phyloP scores from a whole-genome alignment of 2,888 invertebrate genomes.

The Patella ulyssiponensis region DNA sequence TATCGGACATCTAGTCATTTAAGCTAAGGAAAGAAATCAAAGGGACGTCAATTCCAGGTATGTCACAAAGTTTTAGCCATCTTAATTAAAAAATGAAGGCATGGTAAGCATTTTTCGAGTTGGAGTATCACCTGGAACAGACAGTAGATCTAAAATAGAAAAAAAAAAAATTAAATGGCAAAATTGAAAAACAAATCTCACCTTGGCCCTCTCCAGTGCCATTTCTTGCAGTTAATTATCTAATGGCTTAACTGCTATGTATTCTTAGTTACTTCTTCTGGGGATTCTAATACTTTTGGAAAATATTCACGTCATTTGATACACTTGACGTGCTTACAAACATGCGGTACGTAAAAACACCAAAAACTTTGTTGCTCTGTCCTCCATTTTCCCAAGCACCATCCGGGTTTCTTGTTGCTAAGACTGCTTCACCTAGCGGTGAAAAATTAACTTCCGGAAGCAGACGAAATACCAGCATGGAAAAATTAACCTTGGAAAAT shows the following conservation, averaged over 20 bases:
- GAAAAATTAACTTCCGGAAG: constrained; percentile 32
- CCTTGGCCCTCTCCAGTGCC: constrained; percentile 62
- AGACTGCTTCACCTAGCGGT: constrained; percentile 36
- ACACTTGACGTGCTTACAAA: too few species aligned
- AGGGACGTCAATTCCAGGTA: too few species aligned
- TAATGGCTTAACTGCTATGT: not conserved
- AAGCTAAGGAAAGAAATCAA: too few species aligned
- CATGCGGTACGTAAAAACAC: not conserved
- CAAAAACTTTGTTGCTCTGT: constrained; percentile 32
- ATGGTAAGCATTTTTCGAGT: too few species aligned
- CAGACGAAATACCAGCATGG: constrained; percentile 19
- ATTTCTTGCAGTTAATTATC: constrained; percentile 31
- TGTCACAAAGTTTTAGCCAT: too few species aligned
- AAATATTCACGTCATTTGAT: too few species aligned
- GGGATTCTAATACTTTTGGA: too few species aligned
- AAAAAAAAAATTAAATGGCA: not conserved
- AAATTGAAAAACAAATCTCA: constrained; percentile 36
- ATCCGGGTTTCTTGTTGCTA: constrained; percentile 63
- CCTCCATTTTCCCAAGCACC: constrained; percentile 59
- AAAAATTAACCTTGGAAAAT: too few species aligned
- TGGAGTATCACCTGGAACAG: too few species aligned
- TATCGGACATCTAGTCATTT: too few species aligned
- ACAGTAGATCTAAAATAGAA: too few species aligned
- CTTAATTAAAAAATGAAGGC: too few species aligned
- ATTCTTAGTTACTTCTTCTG: not conserved